A percentile compares a stretch with the other conserved stretches of the same genome.
Evolutionary conservation across 2,888 invertebrate genomes (phyloP).

Genomic region (Pherbina coryleti): DNA sequence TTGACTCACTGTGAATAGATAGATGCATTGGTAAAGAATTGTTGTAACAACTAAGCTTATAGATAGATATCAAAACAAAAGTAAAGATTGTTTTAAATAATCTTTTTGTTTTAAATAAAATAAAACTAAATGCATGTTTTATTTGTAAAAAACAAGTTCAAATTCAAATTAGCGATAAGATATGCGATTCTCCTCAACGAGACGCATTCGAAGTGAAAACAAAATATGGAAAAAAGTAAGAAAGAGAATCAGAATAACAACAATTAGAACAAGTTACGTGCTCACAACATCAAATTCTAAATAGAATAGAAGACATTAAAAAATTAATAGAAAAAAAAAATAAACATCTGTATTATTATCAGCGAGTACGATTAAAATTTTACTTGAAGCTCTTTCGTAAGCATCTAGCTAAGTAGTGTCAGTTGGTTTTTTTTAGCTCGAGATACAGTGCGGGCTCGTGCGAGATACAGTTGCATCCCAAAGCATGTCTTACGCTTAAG

Average conservation of each 20-base stretch:
- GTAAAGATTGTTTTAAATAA: too few relatives aligned
- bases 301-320: too few relatives aligned
- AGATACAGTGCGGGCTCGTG: conserved; percentile 10
- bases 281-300: not conserved
- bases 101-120: too few relatives aligned
- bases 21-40: too few relatives aligned
- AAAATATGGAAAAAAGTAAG: too few relatives aligned
- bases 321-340: too few relatives aligned
- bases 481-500: not conserved
- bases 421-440: not conserved
- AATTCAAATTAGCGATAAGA: conserved; percentile 32
- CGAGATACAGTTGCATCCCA: conserved; percentile 8
- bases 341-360: too few relatives aligned
- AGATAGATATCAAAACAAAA: too few relatives aligned
- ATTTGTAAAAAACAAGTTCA: conserved; percentile 21
- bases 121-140: not conserved
- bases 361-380: not conserved
- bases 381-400: not conserved
- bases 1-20: too few relatives aligned
- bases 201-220: not conserved
- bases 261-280: not conserved
- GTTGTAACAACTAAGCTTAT: too few relatives aligned
- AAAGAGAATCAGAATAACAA: not conserved
- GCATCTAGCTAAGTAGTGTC: not conserved
- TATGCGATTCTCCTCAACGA: not conserved